Evolutionary conservation across 2,113 vertebrate species (phyloP).

Genomic region (Myotis davidii): DNA sequence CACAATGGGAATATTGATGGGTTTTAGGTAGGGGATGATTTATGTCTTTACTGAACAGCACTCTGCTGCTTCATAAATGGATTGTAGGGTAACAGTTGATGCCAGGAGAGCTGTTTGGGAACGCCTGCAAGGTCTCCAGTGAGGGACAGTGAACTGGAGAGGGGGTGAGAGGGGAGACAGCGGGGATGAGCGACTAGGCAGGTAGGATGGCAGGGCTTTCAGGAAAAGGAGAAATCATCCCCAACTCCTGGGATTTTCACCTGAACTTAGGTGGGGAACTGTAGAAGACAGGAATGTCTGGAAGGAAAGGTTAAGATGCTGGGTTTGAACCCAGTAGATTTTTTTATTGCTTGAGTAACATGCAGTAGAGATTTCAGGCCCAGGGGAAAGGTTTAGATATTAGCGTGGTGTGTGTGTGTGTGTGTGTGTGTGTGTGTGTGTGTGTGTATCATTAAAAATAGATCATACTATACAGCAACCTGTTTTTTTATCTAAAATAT

Average conservation of each 20-base stretch:
- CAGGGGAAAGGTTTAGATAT: not conserved
- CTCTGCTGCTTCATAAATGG: not conserved
- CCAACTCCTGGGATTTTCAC: not conserved
- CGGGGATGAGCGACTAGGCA: not conserved
- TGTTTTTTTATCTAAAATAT: not conserved
- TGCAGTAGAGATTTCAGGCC: not conserved
- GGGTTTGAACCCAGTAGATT: not conserved
- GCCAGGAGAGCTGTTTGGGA: not conserved
- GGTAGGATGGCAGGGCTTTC: not conserved
- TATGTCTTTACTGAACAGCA: not conserved
- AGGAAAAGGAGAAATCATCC: not conserved
- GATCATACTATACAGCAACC: not conserved
- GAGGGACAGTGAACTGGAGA: too few relatives aligned
- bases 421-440: not conserved
- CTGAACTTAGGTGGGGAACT: not conserved
- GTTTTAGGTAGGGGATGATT: not conserved
- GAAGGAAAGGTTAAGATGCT: not conserved
- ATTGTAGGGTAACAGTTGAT: rapidly evolving
- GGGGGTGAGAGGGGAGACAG: not conserved
- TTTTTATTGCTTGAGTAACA: not conserved
- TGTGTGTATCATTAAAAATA: not conserved
- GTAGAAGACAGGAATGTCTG: not conserved
- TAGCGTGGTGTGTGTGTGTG: not conserved
- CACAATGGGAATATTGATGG: not conserved
- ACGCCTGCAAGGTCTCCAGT: not conserved